Conservation (phyloP, 2,888 invertebrate genomes). For the Caenorhabditis afra region DNA sequence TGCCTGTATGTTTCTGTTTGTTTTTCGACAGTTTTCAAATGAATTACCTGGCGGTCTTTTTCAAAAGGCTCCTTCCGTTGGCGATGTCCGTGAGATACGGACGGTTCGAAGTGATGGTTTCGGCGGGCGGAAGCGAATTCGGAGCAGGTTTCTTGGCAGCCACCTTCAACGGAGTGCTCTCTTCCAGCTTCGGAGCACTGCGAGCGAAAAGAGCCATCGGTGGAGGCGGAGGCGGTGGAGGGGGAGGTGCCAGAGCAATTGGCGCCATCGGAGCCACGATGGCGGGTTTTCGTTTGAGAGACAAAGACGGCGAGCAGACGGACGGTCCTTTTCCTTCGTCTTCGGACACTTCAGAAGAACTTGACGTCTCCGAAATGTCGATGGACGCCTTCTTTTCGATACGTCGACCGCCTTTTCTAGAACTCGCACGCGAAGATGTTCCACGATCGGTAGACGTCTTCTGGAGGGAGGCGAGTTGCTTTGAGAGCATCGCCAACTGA, state of each 20-base stretch:
- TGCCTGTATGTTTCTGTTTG: too few species aligned
- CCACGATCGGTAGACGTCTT: constrained; percentile 2
- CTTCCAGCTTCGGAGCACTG: neutral
- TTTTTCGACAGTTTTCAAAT: neutral
- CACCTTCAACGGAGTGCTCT: constrained; percentile 24
- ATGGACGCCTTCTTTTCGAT: constrained; percentile 45
- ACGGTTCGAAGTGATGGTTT: constrained; percentile 31
- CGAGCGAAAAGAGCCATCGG: constrained; percentile 9
- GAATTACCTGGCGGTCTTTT: constrained; percentile 44
- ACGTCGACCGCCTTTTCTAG: constrained; percentile 25
- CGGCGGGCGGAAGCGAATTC: constrained; percentile 30
- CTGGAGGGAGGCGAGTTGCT: constrained; percentile 52
- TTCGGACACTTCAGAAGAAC: constrained; percentile 45
- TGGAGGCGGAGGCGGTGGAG: constrained; percentile 54
- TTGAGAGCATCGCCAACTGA: constrained; percentile 58
- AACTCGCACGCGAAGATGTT: constrained; percentile 50
- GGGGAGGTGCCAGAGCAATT: constrained; percentile 16
- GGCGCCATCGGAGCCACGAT: constrained; percentile 14
- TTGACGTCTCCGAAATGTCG: constrained; percentile 44
- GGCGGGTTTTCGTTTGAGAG: constrained; percentile 15
- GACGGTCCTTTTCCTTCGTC: constrained; percentile 61
- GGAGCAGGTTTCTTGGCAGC: constrained; percentile 3
- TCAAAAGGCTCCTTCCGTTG: constrained; percentile 47
- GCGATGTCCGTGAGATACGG: constrained; percentile 59
- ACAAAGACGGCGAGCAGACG: constrained; percentile 44